Evolutionary conservation across 2,113 vertebrate genomes (phyloP).

Genomic region (Felis catus): F.catus_Fca126_mat1.0 CM031419.1:7134501-7135000

Average conservation of each 20-base stretch:
- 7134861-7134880: background rate
- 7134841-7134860: background rate
- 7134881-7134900: background rate
- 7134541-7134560: background rate
- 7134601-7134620: background rate
- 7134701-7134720: background rate
- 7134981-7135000: background rate
- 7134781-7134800: constrained; percentile 1
- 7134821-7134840: constrained; percentile 26
- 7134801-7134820: background rate
- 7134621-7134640: background rate
- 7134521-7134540: no score
- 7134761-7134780: background rate
- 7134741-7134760: background rate
- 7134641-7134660: background rate
- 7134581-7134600: rapidly evolving
- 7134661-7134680: background rate
- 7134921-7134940: background rate
- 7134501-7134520: no score
- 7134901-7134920: constrained; percentile 36
- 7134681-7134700: background rate
- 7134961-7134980: background rate
- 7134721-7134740: background rate
- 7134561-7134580: background rate
- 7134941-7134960: constrained; percentile 24